Conservation (phyloP, 2,113 vertebrate species). For the Rhinopithecus roxellana region DNA sequence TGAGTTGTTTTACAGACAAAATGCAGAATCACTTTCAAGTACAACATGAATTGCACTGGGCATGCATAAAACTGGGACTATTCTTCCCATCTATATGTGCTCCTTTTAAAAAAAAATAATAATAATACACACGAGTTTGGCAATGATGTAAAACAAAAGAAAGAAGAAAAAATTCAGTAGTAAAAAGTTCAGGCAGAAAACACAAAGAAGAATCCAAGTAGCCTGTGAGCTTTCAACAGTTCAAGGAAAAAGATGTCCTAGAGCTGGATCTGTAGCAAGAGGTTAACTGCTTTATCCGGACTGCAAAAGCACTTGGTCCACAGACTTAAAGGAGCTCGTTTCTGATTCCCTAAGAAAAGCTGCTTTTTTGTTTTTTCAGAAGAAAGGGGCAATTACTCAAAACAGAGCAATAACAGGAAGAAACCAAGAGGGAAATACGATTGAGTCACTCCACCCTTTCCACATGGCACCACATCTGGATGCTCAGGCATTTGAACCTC, state of each 20-base stretch:
- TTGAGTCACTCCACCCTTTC: fast-evolving
- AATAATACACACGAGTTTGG: neutral
- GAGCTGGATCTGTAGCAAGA: neutral
- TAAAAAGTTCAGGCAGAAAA: neutral
- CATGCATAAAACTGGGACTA: neutral
- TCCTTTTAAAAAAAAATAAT: neutral
- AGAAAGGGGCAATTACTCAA: neutral
- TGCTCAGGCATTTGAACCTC: neutral
- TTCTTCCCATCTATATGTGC: neutral
- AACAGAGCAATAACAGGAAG: neutral
- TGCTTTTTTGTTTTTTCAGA: neutral
- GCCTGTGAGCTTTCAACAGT: neutral
- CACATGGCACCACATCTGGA: fast-evolving
- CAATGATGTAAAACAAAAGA: neutral
- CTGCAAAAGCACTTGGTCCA: neutral
- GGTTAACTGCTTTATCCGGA: neutral
- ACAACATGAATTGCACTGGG: neutral
- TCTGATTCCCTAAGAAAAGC: neutral
- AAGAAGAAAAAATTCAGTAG: neutral
- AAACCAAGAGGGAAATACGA: neutral
- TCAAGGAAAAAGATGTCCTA: neutral
- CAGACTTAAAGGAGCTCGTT: neutral
- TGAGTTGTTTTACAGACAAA: neutral
- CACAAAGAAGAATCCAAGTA: neutral
- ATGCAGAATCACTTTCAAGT: neutral